phyloP scores from a whole-genome alignment of 2,797 vertebrate genomes.

The Eurystomus glaucurus region DNA sequence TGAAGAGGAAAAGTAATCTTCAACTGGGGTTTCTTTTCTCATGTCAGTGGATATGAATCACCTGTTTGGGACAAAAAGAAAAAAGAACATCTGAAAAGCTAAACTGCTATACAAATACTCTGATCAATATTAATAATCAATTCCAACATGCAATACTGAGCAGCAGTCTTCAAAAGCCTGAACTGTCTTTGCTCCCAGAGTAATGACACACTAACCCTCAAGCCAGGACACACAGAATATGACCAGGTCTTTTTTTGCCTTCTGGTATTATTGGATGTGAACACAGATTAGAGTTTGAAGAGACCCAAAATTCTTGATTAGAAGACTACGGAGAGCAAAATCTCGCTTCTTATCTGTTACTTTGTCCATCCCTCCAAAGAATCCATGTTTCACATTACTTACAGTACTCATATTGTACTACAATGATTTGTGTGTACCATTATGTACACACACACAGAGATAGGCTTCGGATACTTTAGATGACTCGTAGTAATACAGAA shows the following conservation, averaged over 20 bases:
- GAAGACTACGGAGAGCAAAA: background rate
- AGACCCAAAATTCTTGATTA: background rate
- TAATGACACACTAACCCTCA: background rate
- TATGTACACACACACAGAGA: accelerated
- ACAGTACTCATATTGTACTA: background rate
- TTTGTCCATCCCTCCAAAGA: background rate
- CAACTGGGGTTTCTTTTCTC: conserved; percentile 45
- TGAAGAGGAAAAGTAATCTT: conserved; percentile 70
- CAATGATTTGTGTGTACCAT: background rate
- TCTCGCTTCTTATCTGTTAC: background rate
- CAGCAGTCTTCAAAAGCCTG: background rate
- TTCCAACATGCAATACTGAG: background rate
- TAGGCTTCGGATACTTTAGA: background rate
- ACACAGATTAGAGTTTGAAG: background rate
- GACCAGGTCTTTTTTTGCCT: background rate
- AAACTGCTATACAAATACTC: background rate
- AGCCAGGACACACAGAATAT: background rate
- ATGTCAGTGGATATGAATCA: conserved; percentile 50
- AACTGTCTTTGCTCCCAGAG: background rate
- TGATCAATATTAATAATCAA: background rate
- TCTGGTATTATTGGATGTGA: background rate
- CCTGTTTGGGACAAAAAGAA: conserved; percentile 71
- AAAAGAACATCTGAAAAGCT: conserved; percentile 53
- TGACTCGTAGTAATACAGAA: background rate
- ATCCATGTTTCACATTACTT: background rate